Conservation (phyloP, 2,797 vertebrate species). For the Limnodromus scolopaceus region DNA sequence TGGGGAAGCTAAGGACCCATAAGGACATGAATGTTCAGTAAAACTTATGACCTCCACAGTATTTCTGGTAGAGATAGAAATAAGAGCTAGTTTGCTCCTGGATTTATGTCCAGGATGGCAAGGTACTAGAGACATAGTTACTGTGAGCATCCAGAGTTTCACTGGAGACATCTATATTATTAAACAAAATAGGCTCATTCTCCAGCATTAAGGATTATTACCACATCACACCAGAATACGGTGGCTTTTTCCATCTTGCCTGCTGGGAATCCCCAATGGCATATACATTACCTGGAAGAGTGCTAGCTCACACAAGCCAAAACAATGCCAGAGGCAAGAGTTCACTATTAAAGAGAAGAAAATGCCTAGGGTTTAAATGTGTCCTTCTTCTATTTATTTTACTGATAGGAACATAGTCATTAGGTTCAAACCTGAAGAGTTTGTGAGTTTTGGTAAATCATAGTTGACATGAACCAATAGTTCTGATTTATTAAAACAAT, state of each 20-base stretch:
- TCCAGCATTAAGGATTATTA: neutral
- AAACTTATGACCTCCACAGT: neutral
- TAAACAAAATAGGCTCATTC: neutral
- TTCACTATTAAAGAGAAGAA: neutral
- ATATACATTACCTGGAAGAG: constrained; percentile 14
- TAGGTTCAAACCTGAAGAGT: neutral
- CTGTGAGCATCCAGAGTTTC: neutral
- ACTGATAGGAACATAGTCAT: neutral
- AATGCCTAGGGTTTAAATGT: neutral
- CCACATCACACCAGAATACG: neutral
- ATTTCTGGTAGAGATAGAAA: neutral
- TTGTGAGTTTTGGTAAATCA: constrained; percentile 6
- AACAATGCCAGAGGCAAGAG: neutral
- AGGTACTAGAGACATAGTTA: neutral
- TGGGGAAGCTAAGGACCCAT: neutral
- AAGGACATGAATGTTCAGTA: neutral
- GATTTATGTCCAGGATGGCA: neutral
- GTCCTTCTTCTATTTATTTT: neutral
- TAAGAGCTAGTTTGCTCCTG: neutral
- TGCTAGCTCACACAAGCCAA: neutral
- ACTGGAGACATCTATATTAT: neutral
- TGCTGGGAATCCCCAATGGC: neutral
- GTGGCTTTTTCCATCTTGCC: neutral
- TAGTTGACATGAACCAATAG: neutral
- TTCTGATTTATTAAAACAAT: constrained; percentile 24